A percentile compares a stretch with the other conserved stretches of the same genome.
Conservation (phyloP, 2,888 invertebrate genomes). For the Apotomis capreana region DNA sequence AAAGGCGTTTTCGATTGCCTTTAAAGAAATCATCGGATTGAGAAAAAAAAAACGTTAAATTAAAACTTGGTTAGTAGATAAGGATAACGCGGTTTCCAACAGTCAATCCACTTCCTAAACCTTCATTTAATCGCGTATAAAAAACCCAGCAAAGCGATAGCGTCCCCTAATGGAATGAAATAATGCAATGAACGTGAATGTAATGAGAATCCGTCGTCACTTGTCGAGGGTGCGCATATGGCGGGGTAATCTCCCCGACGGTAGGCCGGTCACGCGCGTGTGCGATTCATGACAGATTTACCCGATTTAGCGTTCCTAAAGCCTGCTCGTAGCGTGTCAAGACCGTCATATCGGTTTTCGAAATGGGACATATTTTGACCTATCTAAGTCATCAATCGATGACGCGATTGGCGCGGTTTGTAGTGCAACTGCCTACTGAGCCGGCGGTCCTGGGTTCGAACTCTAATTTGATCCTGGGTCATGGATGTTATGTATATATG, state of each 20-base stretch:
- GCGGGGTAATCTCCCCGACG: slow-evolving; percentile 61
- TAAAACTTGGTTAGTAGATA: neutral
- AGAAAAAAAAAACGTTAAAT: too few relatives aligned
- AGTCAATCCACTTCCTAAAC: slow-evolving; percentile 28
- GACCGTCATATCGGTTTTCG: slow-evolving; percentile 11
- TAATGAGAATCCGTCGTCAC: slow-evolving; percentile 62
- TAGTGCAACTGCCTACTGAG: too few relatives aligned
- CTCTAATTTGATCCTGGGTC: too few relatives aligned
- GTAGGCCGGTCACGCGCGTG: slow-evolving; percentile 61
- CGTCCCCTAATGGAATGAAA: slow-evolving; percentile 62
- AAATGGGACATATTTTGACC: too few relatives aligned
- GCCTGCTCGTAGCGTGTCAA: slow-evolving; percentile 22
- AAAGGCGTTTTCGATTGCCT: neutral
- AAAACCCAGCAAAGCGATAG: slow-evolving; percentile 38
- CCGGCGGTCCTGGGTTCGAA: too few relatives aligned
- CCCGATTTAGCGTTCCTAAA: slow-evolving; percentile 45
- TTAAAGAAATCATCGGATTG: too few relatives aligned
- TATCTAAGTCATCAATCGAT: too few relatives aligned
- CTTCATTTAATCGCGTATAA: slow-evolving; percentile 31
- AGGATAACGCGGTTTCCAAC: slow-evolving; percentile 1
- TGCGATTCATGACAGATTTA: slow-evolving; percentile 67
- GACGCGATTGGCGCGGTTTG: too few relatives aligned
- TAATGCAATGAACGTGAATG: slow-evolving; percentile 69
- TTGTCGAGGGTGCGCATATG: slow-evolving; percentile 53
- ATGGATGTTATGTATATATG: too few relatives aligned